These are phyloP conservation scores for Peromyscus aztecus DNA, from an alignment of 2,797 vertebrate genomes.

Conservation along the genomic window DNA sequence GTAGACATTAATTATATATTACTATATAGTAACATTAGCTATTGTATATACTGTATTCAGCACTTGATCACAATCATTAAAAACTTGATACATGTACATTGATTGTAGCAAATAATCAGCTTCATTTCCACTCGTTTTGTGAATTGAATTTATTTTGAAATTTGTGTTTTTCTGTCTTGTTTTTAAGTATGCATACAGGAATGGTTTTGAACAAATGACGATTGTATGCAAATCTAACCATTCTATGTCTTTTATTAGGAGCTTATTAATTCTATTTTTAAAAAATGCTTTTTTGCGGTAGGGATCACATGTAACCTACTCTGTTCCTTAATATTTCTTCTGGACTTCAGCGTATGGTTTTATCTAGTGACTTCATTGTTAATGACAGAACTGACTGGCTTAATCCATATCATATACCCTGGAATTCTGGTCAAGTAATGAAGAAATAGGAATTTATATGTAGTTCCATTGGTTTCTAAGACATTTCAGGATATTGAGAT, in stretches of 20 bases:
- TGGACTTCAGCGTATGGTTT: not conserved
- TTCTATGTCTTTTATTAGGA: conserved; percentile 19
- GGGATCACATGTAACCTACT: not conserved
- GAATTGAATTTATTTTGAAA: conserved; percentile 55
- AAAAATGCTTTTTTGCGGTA: not conserved
- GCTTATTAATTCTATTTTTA: not conserved
- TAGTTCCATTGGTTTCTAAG: conserved; percentile 50
- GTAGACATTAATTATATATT: not conserved
- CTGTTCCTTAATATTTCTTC: not conserved
- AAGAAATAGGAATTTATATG: conserved; percentile 4
- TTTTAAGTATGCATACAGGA: conserved; percentile 38
- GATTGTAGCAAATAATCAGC: not conserved
- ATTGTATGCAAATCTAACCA: not conserved
- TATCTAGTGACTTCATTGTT: not conserved
- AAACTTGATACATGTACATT: not conserved
- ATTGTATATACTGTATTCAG: conserved; percentile 28
- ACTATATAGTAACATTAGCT: not conserved
- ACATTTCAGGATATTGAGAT: not conserved
- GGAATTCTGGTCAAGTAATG: conserved; percentile 35
- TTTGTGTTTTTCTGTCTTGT: conserved; percentile 33
- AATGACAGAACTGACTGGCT: not conserved
- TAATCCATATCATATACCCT: not conserved
- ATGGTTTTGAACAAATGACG: not conserved
- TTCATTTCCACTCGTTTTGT: conserved; percentile 25
- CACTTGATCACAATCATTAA: conserved; percentile 25